Base-by-base conservation (phyloP, 23 tunicate genomes). In the Ciona savignyi region DNA sequence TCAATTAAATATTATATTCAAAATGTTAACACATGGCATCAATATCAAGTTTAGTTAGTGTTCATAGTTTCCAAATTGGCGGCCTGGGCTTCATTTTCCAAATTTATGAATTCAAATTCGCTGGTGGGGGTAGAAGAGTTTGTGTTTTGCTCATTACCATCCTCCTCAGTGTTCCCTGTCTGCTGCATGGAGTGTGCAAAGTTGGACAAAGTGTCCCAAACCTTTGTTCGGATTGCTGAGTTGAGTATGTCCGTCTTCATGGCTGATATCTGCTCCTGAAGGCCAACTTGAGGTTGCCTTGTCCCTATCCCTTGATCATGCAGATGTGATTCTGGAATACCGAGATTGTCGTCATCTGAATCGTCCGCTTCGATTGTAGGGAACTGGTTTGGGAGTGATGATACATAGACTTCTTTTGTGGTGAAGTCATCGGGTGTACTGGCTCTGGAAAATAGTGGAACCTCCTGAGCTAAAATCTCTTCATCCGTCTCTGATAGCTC, bases 301-400 rank as follows among this genome's bases (percentile, higher is more conserved):
- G 28, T 3, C 28, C 30, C 2, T 3, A 2, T 29, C 71, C 56
- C 34, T 21, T 72, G 25, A 49, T 48, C 64, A 34, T 70, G 29
- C 3, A 28, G 30, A 66, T 66, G 56, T 2, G 71, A 23, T 1
- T n/a, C 2, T 20, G 77, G 84, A 25, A 80, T 1, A 1, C 84
- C 84, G 67, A 80, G 71, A 63, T 71, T 64, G 28, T 80, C 84
- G 27, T 71, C 84, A 62, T 56, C 32, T 2, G 68, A 67, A 68
- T 33, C 34, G 33, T 80, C 64, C 22, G 27, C 48, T 25, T 68
- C 29, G 6, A 26, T 28, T 1, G 33, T 31, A 15, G 32, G 61
- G 20, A 70, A 61, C 19, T 48, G 30, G 15, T 72, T 33, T 22
- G 65, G 77, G 4, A 72, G 32, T 15, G 77, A n/a, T 9, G 65